Percentiles rank a stretch among this genome's conserved stretches.
Evolutionary conservation across 2,888 invertebrate genomes (phyloP).

Genomic region (Epinotia brunnichana): DNA sequence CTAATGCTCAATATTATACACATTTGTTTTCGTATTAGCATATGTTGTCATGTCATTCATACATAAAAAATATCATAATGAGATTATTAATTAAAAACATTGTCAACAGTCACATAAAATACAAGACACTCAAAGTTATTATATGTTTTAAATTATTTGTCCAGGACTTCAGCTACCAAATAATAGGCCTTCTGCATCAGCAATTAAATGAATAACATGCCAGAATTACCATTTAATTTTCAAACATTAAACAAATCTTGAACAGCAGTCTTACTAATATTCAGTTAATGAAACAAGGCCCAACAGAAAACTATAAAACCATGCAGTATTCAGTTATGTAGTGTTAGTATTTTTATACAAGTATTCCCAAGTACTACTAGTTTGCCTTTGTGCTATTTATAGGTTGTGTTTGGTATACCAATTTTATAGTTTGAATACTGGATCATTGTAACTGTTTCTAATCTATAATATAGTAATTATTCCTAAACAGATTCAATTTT

Average conservation of each 20-base stretch:
- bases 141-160: too few relatives aligned
- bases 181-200: too few relatives aligned
- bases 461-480: background rate
- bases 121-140: too few relatives aligned
- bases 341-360: background rate
- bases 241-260: background rate
- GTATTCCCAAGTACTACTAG: background rate
- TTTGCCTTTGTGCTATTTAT: too few relatives aligned
- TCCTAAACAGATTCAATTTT: background rate
- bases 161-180: too few relatives aligned
- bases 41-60: too few relatives aligned
- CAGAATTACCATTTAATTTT: too few relatives aligned
- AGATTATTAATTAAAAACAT: too few relatives aligned
- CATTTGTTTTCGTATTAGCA: too few relatives aligned
- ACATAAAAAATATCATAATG: too few relatives aligned
- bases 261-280: background rate
- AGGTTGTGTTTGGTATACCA: conserved; percentile 5
- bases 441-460: background rate
- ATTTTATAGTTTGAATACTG: background rate
- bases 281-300: background rate
- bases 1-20: background rate
- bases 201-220: too few relatives aligned
- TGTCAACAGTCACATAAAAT: too few relatives aligned
- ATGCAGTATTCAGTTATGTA: background rate
- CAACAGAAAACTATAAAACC: background rate